Conservation (phyloP, 2,797 vertebrate genomes). For the Melanotaenia pygmaea region DNA sequence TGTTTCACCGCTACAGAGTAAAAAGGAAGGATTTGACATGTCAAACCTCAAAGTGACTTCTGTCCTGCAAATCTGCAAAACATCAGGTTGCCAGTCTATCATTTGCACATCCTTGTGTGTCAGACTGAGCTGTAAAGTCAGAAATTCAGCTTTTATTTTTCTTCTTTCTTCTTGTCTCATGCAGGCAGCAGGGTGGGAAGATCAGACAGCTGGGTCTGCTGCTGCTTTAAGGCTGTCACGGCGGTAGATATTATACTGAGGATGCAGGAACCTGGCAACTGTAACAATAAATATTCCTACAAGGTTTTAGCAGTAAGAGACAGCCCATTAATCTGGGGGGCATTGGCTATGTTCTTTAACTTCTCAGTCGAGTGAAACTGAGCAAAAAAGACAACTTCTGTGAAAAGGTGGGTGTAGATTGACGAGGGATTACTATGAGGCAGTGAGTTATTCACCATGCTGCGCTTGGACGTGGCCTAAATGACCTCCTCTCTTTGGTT, state of each 20-base stretch:
- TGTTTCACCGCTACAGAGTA: background rate
- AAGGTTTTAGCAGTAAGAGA: background rate
- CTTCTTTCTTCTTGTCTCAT: background rate
- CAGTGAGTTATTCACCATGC: no score
- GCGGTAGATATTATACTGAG: background rate
- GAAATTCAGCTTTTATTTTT: background rate
- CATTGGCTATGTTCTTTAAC: slow-evolving; percentile 4
- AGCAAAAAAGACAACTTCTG: background rate
- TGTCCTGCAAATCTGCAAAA: slow-evolving; percentile 12
- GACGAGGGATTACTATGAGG: background rate
- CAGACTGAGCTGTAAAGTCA: background rate
- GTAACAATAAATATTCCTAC: background rate
- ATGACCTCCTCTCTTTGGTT: no score
- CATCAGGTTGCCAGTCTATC: slow-evolving; percentile 17
- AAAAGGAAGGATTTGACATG: background rate
- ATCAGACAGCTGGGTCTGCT: background rate
- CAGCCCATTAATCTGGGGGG: background rate
- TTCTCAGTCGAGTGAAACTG: slow-evolving; percentile 2
- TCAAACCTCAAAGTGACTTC: background rate
- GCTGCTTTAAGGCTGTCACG: background rate
- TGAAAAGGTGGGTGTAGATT: slow-evolving; percentile 19
- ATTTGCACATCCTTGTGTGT: background rate
- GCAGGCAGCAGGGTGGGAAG: no score
- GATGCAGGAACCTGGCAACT: background rate
- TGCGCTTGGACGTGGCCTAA: no score